Evolutionary conservation across 2,113 vertebrate species (phyloP).

Genomic region (Alouatta palliata): DNA sequence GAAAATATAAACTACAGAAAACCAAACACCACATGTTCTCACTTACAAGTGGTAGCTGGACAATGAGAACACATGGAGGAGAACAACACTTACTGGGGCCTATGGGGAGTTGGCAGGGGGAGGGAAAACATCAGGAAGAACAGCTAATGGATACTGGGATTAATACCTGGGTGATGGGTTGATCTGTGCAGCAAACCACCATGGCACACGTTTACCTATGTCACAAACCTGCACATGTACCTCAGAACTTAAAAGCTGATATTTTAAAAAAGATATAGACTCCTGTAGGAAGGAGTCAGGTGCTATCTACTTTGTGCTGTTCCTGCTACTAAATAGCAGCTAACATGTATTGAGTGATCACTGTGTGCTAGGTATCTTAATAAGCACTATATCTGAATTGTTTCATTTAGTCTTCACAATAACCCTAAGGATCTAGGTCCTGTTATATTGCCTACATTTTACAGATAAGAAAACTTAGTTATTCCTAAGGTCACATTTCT

Average conservation of each 20-base stretch:
- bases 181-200: no score
- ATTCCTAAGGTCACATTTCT: neutral
- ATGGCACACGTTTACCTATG: no score
- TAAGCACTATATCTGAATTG: constrained; percentile 4
- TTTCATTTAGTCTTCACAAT: neutral
- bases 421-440: neutral
- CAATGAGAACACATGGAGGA: no score
- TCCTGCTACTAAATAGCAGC: neutral
- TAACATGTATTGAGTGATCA: neutral
- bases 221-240: no score
- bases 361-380: neutral
- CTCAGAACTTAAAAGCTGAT: no score
- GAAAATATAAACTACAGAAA: constrained; percentile 30
- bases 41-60: no score
- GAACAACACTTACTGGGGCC: no score
- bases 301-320: neutral
- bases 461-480: constrained; percentile 2
- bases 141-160: no score
- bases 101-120: no score
- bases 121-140: no score
- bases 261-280: neutral
- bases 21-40: no score
- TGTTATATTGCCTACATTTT: neutral
- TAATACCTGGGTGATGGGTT: no score
- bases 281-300: neutral